These are phyloP conservation scores for Blomia tropicalis DNA, from an alignment of 2,888 invertebrate genomes.

Conservation along the genomic window DNA sequence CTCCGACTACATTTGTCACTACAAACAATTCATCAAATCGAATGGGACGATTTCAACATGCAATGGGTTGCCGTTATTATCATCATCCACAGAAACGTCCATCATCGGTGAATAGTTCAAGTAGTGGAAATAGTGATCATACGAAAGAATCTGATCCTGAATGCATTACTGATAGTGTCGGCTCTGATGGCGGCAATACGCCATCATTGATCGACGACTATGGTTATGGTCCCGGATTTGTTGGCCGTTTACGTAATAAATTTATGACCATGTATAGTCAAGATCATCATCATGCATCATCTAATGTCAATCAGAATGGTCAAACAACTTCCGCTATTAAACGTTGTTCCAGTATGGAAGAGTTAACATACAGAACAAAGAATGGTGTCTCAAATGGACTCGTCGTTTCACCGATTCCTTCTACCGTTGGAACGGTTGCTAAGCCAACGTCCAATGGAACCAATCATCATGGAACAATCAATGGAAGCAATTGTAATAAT, in stretches of 20 bases:
- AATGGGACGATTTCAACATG: background rate
- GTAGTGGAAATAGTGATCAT: background rate
- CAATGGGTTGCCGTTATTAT: background rate
- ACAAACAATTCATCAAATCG: background rate
- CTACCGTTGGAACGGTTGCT: background rate
- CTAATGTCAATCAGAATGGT: background rate
- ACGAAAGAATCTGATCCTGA: slow-evolving; percentile 5
- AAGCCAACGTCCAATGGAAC: background rate
- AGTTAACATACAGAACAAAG: background rate
- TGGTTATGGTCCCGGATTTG: slow-evolving; percentile 11
- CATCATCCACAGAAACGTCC: slow-evolving; percentile 1
- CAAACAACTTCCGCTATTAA: background rate
- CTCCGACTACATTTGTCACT: background rate
- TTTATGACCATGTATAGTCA: slow-evolving; percentile 3
- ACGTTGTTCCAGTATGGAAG: slow-evolving; percentile 11
- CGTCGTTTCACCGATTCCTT: background rate
- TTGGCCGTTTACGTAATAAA: background rate
- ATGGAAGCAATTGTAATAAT: background rate
- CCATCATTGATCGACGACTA: too few species aligned
- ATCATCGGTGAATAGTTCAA: background rate
- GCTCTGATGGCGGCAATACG: background rate
- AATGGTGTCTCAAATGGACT: background rate
- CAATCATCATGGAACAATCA: too few species aligned
- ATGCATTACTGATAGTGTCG: background rate
- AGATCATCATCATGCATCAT: background rate